Base-by-base conservation (phyloP, 2,113 vertebrate species). In the Mungos mungo region DNA sequence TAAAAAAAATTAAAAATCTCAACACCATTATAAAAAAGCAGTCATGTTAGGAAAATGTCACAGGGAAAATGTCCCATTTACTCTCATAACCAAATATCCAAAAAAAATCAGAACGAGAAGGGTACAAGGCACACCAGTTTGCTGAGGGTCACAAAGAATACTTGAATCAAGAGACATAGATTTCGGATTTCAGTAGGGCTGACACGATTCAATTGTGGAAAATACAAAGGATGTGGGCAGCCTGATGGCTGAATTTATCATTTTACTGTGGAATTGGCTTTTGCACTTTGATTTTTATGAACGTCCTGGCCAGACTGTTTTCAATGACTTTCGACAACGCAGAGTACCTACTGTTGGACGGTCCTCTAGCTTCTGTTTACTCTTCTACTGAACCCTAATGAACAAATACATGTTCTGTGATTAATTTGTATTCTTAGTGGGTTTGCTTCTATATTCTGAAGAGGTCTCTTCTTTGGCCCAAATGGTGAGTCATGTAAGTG, bases 401-500 rank as follows among this genome's bases (percentile, higher is more conserved):
- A 80, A 35, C 88, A 97, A 94, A 88, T 81, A 45, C 0, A 1
- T 86, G 87, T 63, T 60, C 74, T 92, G 41, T 94, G 94, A 93
- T 95, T 98, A 92, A 84, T 96, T 97, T 97, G 74, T 81, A 71
- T 92, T 84, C 52, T 92, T 84, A 72, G 95, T 96, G 93, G 57
- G 16, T 95, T 91, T 96, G 84, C 93, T 79, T 84, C 93, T 91
- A 92, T 88, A 82, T 96, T 96, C 92, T 94, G 85, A 57, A 95
- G 84, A 95, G 57, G 35, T 92, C 52, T 93, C 80, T 76, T 86
- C 25, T 45, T 7, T 92, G 92, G 97, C 98, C 91, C 47, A 96
- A 80, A 71, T 69, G 65, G 41, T 82, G 97, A 98, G 97, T 98
- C 96, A 95, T 14, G 88, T 94, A 97, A 97, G 92, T 98, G 97